Base-by-base conservation (phyloP, 2,797 vertebrate species). In the Mareca penelope region DNA sequence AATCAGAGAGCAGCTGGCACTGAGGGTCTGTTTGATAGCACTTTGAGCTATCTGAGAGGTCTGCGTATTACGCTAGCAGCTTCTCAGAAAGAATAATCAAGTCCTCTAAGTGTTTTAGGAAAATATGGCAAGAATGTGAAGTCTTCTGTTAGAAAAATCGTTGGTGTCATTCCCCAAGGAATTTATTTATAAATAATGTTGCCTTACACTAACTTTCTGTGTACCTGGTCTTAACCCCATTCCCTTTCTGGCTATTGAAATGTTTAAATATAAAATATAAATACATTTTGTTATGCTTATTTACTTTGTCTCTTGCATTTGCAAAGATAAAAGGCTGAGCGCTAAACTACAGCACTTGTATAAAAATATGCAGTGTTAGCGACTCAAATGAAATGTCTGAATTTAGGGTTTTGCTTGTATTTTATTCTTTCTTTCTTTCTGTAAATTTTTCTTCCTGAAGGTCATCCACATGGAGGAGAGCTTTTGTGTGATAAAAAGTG, bases 81-180 rank as follows among this genome's bases (percentile, higher is more conserved):
- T 88, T 68, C 40, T 84, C 78, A 39, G 53, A 95, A 89, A 86
- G 59, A 92, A 65, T 90, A 87, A 94, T 72, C 70, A 50, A 92
- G 63, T 65, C 70, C 75, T 84, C 31, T 2, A 90, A 94, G 39
- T 52, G 48, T 95, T 95, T 94, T 91, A 92, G 92, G 90, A 89
- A 97, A 96, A 86, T 80, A 92, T 71, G 90, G 68, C 85, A 95
- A 91, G 83, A 96, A 96, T 95, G 84, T 89, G 86, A 78, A 93
- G 79, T 24, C 75, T 79, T 85, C 48, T 81, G 44, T 88, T 94
- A 91, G 53, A 90, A 80, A 94, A 90, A 44, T 85, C 42, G 28
- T 75, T 95, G 95, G 73, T 94, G 59, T 91, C 68, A 86, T 87
- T 96, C 81, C 64, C 93, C 44, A 15, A 71, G 57, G 28, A 88